These are phyloP conservation scores for Yponomeuta sedellus DNA, from an alignment of 2,888 invertebrate genomes.

Conservation along the genomic window DNA sequence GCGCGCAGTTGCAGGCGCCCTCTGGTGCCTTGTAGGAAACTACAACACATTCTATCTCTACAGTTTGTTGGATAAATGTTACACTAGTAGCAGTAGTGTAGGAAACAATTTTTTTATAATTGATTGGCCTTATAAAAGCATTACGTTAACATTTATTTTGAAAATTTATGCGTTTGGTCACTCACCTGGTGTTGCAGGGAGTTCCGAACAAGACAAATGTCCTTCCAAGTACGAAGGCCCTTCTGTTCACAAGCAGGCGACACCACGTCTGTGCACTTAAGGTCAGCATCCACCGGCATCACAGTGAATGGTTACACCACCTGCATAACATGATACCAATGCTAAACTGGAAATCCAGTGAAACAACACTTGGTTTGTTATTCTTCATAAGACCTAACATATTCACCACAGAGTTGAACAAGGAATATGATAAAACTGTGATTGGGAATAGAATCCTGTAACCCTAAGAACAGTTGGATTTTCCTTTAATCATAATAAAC, in stretches of 20 bases:
- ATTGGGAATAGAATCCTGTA: no score
- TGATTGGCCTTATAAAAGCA: background rate
- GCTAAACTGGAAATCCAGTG: background rate
- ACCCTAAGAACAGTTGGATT: no score
- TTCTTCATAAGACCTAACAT: background rate
- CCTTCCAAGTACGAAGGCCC: constrained; percentile 74
- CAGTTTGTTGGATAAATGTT: background rate
- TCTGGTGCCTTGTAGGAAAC: no score
- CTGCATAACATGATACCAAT: constrained; percentile 28
- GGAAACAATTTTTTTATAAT: no score
- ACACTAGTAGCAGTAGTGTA: background rate
- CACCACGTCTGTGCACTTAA: constrained; percentile 73
- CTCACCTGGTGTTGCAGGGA: constrained; percentile 73
- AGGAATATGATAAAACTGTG: no score
- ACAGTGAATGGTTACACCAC: constrained; percentile 75
- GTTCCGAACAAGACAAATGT: constrained; percentile 73
- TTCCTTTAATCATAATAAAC: no score
- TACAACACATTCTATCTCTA: no score
- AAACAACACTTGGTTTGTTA: background rate
- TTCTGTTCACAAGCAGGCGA: constrained; percentile 73
- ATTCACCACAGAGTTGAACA: background rate
- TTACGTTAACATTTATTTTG: background rate
- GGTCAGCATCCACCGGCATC: constrained; percentile 78
- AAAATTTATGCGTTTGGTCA: constrained; percentile 18
- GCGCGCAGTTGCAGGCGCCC: no score